Percentiles rank a stretch among this genome's conserved stretches.
These are phyloP conservation scores for Xiphorhynchus elegans DNA, from an alignment of 2,113 vertebrate genomes.

Conservation along the genomic window DNA sequence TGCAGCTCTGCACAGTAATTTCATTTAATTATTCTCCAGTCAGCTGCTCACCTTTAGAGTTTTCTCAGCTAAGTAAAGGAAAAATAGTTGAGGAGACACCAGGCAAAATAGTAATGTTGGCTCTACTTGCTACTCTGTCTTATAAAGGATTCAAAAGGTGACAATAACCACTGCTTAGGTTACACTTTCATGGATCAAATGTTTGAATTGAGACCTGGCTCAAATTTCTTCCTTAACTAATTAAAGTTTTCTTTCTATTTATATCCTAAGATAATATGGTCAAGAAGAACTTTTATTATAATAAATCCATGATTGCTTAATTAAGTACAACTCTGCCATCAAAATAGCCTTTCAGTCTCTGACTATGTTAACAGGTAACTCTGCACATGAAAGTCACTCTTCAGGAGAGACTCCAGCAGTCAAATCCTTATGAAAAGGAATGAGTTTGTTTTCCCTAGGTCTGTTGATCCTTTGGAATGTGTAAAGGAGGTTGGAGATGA, in stretches of 20 bases:
- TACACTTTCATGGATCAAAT: constrained; percentile 88
- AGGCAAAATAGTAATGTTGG: constrained; percentile 39
- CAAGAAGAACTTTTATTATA: constrained; percentile 8
- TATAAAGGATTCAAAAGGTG: constrained; percentile 88
- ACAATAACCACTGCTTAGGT: constrained; percentile 87
- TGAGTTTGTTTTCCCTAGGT: not conserved
- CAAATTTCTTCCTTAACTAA: constrained; percentile 87
- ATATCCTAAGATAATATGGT: constrained; percentile 69
- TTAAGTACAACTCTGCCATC: constrained; percentile 10
- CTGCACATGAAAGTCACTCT: not conserved
- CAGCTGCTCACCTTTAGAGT: constrained; percentile 65
- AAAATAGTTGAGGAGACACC: constrained; percentile 53
- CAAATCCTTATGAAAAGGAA: not conserved
- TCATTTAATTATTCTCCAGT: not conserved
- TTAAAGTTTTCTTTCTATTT: constrained; percentile 85
- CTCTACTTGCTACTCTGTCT: constrained; percentile 59
- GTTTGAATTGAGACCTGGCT: constrained; percentile 77
- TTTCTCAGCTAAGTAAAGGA: constrained; percentile 67
- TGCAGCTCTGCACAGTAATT: not conserved
- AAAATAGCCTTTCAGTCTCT: not conserved
- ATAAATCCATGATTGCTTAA: constrained; percentile 38
- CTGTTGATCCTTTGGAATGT: not conserved
- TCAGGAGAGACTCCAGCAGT: not conserved
- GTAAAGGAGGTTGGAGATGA: not conserved
- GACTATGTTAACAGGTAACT: not conserved